Percentiles rank a stretch among this genome's conserved stretches.
phyloP scores from a whole-genome alignment of 1,140 invertebrate genomes.

The Tribolium castaneum region DNA sequence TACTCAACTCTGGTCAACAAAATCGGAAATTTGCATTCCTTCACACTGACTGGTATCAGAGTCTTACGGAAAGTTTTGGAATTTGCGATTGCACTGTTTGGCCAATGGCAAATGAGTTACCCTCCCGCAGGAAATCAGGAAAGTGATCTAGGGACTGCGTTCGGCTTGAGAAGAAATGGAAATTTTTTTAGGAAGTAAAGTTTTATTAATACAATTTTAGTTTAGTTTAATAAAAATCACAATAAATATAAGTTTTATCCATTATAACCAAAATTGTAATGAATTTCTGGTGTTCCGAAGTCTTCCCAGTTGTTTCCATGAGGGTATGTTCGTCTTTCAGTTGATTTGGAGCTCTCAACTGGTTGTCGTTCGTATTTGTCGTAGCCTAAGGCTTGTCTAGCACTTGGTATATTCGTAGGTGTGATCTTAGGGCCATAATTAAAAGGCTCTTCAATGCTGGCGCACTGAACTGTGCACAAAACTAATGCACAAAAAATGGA shows the following conservation, averaged over 20 bases:
- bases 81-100: slow-evolving; percentile 51
- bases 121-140: not conserved
- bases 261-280: not conserved
- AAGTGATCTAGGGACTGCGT: not conserved
- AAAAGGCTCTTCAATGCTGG: not conserved
- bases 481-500: not conserved
- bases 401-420: not conserved
- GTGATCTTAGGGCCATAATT: slow-evolving; percentile 8
- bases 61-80: slow-evolving; percentile 56
- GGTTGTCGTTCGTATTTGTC: slow-evolving; percentile 21
- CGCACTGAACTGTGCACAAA: not conserved
- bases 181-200: not conserved
- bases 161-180: not conserved
- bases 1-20: slow-evolving; percentile 52
- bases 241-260: not conserved
- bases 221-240: not conserved
- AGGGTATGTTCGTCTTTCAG: not conserved
- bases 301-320: slow-evolving; percentile 34
- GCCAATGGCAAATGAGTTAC: slow-evolving; percentile 43
- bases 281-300: not conserved
- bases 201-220: not conserved
- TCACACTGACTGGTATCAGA: slow-evolving; percentile 53
- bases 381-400: slow-evolving; percentile 19
- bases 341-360: not conserved
- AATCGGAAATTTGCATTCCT: slow-evolving; percentile 51